These are phyloP conservation scores for Gambelia wislizenii DNA, from an alignment of 2,797 vertebrate species.

Conservation along the genomic window DNA sequence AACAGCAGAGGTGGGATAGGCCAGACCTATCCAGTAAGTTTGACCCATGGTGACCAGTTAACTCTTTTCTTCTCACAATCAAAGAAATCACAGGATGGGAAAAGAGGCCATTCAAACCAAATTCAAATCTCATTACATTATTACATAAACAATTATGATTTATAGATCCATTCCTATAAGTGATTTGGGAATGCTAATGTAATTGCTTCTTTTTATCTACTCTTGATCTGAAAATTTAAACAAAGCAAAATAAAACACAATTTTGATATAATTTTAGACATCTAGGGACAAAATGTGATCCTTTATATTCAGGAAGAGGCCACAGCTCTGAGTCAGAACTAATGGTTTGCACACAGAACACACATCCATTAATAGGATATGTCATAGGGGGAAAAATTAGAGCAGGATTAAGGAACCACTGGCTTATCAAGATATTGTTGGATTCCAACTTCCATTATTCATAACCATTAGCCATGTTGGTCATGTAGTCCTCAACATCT, in stretches of 20 bases:
- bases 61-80: neutral
- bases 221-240: neutral
- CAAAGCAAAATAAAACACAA: neutral
- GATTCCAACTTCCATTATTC: neutral
- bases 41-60: no score
- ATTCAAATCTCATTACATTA: neutral
- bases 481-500: neutral
- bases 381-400: neutral
- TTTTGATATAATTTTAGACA: neutral
- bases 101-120: neutral
- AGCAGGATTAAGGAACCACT: neutral
- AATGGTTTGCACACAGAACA: neutral
- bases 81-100: neutral
- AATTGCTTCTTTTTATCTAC: neutral
- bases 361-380: neutral
- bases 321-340: neutral
- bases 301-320: neutral
- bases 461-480: neutral
- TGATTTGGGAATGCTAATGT: neutral
- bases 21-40: no score
- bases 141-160: neutral
- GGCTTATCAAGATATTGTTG: neutral
- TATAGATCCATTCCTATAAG: neutral
- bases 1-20: no score
- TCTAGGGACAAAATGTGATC: neutral